Evolutionary conservation across 2,797 vertebrate genomes (phyloP).

Genomic region (Sebastes miniatus): DNA sequence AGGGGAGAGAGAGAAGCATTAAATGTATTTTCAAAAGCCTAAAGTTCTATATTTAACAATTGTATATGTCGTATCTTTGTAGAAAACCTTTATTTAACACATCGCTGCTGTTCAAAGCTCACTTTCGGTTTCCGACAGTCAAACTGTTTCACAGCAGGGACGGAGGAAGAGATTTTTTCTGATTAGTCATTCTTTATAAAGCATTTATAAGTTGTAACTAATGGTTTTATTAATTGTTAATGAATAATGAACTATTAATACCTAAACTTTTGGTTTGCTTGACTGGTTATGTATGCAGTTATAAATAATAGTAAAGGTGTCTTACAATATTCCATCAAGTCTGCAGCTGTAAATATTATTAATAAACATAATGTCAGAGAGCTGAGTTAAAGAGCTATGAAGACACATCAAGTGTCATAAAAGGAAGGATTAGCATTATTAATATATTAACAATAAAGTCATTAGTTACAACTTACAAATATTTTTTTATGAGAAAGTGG

Average conservation of each 20-base stretch:
- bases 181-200: background rate
- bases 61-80: constrained; percentile 95
- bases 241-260: background rate
- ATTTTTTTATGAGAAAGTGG: background rate
- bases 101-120: background rate
- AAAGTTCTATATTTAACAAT: constrained; percentile 96
- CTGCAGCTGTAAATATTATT: background rate
- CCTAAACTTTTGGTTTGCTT: background rate
- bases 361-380: background rate
- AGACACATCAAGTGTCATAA: background rate
- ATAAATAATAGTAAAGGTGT: background rate
- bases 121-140: background rate
- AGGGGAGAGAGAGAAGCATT: constrained; percentile 82
- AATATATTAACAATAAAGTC: background rate
- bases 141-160: background rate
- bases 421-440: background rate
- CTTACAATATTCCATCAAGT: background rate
- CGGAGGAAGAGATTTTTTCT: background rate
- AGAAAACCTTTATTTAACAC: constrained; percentile 90
- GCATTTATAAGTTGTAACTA: constrained; percentile 4
- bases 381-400: background rate
- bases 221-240: background rate
- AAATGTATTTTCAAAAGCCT: constrained; percentile 95
- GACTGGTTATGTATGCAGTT: background rate
- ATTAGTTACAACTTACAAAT: constrained; percentile 3